These are phyloP conservation scores for Acanthisitta chloris DNA, from an alignment of 2,113 vertebrate species.

Conservation along the genomic window DNA sequence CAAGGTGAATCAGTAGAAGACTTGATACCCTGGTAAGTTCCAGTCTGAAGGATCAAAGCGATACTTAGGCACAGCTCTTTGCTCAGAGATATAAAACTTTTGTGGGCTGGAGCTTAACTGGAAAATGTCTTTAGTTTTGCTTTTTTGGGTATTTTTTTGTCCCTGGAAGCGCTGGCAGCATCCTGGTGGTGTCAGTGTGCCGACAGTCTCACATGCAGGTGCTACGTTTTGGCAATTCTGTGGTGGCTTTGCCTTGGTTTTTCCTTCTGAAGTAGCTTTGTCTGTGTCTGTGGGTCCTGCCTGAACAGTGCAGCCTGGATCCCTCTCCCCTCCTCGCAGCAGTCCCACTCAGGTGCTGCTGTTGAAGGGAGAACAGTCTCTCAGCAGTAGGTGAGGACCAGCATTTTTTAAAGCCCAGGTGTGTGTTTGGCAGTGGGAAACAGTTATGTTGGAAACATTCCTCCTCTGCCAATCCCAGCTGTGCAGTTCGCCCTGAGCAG, in stretches of 20 bases:
- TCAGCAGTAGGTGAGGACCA: rapidly evolving
- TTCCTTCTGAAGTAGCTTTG: no score
- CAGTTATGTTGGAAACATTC: neutral
- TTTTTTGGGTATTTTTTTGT: neutral
- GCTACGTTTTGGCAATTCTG: neutral
- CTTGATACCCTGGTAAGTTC: neutral
- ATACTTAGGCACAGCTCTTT: neutral
- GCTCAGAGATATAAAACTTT: neutral
- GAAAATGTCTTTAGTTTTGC: neutral
- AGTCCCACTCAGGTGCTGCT: rapidly evolving
- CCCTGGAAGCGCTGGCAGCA: neutral
- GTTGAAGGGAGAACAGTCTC: rapidly evolving
- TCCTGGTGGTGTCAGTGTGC: rapidly evolving
- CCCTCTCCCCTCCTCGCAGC: neutral
- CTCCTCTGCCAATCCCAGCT: neutral
- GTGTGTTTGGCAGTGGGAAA: neutral
- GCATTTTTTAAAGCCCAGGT: neutral
- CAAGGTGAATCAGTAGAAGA: neutral
- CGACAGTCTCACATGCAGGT: rapidly evolving
- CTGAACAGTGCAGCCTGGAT: rapidly evolving
- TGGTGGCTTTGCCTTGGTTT: neutral
- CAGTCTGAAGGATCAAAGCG: neutral
- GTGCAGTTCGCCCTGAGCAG: neutral
- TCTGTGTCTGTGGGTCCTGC: neutral
- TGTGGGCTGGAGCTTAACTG: neutral